Base-by-base conservation (phyloP, 2,797 vertebrate genomes). In the Epinephelus awoara region DNA sequence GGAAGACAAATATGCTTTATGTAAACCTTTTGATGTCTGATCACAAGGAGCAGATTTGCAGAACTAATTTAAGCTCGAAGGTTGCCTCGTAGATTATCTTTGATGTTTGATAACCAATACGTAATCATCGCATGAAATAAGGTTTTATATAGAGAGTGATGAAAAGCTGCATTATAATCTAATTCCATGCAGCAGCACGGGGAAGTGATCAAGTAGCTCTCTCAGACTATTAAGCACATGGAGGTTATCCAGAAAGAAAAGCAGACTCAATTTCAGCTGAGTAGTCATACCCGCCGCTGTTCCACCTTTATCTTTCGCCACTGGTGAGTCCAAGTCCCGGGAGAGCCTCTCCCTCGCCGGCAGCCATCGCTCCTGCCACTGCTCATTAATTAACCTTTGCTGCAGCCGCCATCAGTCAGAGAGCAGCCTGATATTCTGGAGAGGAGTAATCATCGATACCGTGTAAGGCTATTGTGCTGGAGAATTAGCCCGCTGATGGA, bases 341-440 rank as follows among this genome's bases (percentile, higher is more conserved):
- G 90, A 89, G 91, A 84, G 77, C 72, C 65, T 86, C 80, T 88
- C 87, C 89, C 85, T 81, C n/a, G 82, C 88, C 69, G 77, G 84
- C 83, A 86, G 91, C 90, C 87, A 79, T 88, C 52, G 76, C 80
- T 91, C 74, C 89, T 86, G 88, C 92, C 86, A 65, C 85, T 77
- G 85, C 90, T 92, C 90, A 91, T 94, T 92, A 92, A 94, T 94
- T 94, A 93, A 94, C 91, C 91, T 94, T 92, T 91, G 85, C 88
- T 83, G 87, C 82, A 83, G 87, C 80, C 67, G 34, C 86, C 87
- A 88, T 92, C 89, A 87, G 86, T 86, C 88, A 90, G 76, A 63
- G 71, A 75, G 77, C 65, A 27, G 82, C 58, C 77, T 76, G 76
- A 78, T 84, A 84, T 82, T 80, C 72, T 69, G 81, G 75, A 75